Evolutionary conservation across 2,797 vertebrate species (phyloP), one percentile per base, ranked within the genome.

Genomic region (Gymnoscopelus microlampas): DNA sequence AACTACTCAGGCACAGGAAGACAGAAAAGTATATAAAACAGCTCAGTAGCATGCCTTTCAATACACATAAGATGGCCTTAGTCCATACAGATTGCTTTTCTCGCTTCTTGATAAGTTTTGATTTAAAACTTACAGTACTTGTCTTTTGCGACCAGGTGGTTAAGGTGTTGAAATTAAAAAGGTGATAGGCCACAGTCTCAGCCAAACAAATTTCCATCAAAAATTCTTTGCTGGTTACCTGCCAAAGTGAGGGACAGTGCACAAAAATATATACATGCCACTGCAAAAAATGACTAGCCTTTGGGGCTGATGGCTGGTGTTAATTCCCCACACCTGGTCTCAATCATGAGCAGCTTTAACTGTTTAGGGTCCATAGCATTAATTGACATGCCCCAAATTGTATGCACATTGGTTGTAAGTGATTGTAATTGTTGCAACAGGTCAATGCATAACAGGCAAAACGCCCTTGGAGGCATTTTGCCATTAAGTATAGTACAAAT

Each of bases 351-450:
- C 56, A 75, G 3, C 66, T 48, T 61, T 9, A 80, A 63, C 57
- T 71, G 53, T 53, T 68, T 35, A 72, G 65, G 77, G 70, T 90
- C 87, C 85, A 83, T 85, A 88, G 77, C 39, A 61, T 69, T 71
- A 58, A 69, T 81, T 75, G 53, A 74, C 62, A 74, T 59, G 66
- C 57, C 61, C 53, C 55, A 39, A 49, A 63, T 5, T 73, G 48
- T 72, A 74, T 44, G 39, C 39, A 44, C 39, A 81, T 71, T 83
- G 60, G 58, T 78, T 72, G 63, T 14, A 39, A 39, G 35, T 83
- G 87, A 92, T 88, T 90, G 87, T 87, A 61, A 76, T 79, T 66
- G 76, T 68, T 79, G 78, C 81, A 74, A 79, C 60, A 58, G 53
- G 50, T 75, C 70, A 64, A 81, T 87, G 78, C 84, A 87, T 87